Conservation (phyloP, 2,888 invertebrate genomes). For the Serripes groenlandicus region DNA sequence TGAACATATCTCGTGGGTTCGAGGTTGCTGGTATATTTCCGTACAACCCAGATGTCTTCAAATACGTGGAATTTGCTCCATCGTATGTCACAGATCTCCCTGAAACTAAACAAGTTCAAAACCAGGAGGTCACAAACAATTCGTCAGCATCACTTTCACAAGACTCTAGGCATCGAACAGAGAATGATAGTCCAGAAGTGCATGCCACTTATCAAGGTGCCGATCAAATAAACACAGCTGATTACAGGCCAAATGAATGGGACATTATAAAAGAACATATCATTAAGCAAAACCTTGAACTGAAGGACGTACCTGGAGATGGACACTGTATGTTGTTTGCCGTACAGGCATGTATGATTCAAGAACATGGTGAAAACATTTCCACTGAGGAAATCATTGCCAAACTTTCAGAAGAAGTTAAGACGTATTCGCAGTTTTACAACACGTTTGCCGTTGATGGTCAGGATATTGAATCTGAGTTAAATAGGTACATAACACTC, state of each 20-base stretch:
- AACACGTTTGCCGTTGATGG: too few relatives aligned
- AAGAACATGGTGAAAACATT: too few relatives aligned
- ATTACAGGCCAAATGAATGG: slow-evolving; percentile 5
- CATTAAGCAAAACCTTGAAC: background rate
- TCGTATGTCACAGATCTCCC: background rate
- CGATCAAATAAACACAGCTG: background rate
- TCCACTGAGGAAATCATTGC: too few relatives aligned
- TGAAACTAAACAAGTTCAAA: background rate
- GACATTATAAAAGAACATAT: slow-evolving; percentile 1
- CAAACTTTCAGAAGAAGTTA: too few relatives aligned
- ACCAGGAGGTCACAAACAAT: background rate
- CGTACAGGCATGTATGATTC: slow-evolving; percentile 9
- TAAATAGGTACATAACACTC: slow-evolving; percentile 27
- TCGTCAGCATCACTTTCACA: background rate
- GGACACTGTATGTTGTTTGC: slow-evolving; percentile 30
- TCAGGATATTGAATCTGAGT: too few relatives aligned
- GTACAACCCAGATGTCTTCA: background rate
- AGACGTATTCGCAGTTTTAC: too few relatives aligned
- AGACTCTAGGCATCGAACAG: too few relatives aligned
- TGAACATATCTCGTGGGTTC: slow-evolving; percentile 19
- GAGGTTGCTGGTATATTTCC: background rate
- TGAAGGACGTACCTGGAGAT: slow-evolving; percentile 20
- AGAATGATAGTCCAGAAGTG: too few relatives aligned
- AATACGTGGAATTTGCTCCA: background rate
- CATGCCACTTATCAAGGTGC: too few relatives aligned